These are phyloP conservation scores for Matsumyia berberina DNA, from an alignment of 2,888 invertebrate genomes.

Conservation along the genomic window DNA sequence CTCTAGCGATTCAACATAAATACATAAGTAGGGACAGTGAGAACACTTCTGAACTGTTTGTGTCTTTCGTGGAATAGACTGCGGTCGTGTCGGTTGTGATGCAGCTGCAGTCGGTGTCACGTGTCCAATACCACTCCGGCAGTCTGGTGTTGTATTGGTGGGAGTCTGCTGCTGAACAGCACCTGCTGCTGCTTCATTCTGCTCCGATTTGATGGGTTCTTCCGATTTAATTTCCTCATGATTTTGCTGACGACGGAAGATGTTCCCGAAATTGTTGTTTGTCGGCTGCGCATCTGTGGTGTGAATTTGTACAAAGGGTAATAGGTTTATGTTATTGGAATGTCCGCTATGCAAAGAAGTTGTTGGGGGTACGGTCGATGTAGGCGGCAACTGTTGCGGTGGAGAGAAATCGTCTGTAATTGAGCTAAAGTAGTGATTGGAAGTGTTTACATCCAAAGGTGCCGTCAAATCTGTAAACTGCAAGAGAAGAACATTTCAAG, in stretches of 20 bases:
- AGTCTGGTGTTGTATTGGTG: conserved; percentile 42
- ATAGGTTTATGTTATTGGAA: conserved; percentile 51
- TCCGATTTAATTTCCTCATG: conserved; percentile 83
- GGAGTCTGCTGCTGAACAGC: conserved; percentile 45
- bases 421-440: conserved; percentile 73
- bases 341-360: conserved; percentile 36
- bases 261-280: conserved; percentile 80
- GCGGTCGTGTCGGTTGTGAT: conserved; percentile 4
- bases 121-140: conserved; percentile 21
- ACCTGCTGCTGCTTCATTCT: conserved; percentile 67
- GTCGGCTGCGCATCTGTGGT: conserved; percentile 82
- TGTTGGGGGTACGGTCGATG: conserved; percentile 25
- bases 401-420: conserved; percentile 65
- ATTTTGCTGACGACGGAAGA: conserved; percentile 80
- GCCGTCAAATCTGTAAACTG: conserved; percentile 69
- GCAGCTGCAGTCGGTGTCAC: conserved; percentile 38
- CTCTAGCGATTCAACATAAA: conserved; percentile 78
- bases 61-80: conserved; percentile 18
- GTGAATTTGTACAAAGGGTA: conserved; percentile 83
- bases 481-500: neutral
- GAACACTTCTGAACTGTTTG: conserved; percentile 79
- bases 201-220: conserved; percentile 83
- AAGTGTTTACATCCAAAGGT: conserved; percentile 58
- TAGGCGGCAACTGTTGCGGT: conserved; percentile 50
- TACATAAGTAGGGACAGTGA: conserved; percentile 81